phyloP scores from a whole-genome alignment of 1,140 invertebrate genomes.

The Chironomus tepperi region DNA sequence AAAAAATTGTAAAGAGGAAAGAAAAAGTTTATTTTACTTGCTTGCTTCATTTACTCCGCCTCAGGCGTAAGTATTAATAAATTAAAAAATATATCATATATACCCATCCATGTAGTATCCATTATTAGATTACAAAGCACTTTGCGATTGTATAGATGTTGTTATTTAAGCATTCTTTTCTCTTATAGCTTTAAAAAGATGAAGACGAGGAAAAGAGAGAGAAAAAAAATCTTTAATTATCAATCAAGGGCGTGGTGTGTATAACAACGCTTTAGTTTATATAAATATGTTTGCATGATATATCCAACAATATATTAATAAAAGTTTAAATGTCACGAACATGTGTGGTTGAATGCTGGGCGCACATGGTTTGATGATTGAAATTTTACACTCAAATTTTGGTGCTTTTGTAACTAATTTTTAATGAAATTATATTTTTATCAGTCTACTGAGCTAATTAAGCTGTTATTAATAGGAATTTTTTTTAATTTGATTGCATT shows the following conservation, averaged over 20 bases:
- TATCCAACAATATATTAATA: too few species aligned
- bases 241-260: conserved; percentile 17
- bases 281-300: conserved; percentile 21
- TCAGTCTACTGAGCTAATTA: too few species aligned
- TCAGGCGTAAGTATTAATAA: neutral
- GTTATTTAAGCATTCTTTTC: neutral
- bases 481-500: too few species aligned
- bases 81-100: conserved; percentile 20
- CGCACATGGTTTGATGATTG: too few species aligned
- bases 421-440: too few species aligned
- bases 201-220: neutral
- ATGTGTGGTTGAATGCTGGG: too few species aligned
- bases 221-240: conserved; percentile 18
- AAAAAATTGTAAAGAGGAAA: too few species aligned
- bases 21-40: neutral
- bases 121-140: conserved; percentile 22
- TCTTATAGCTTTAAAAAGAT: neutral
- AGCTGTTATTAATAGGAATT: too few species aligned
- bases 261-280: neutral
- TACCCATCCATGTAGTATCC: neutral
- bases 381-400: too few species aligned
- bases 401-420: too few species aligned
- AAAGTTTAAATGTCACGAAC: too few species aligned
- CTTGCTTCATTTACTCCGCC: conserved; percentile 21
- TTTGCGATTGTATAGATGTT: neutral